Evolutionary conservation across 1,140 invertebrate species (phyloP).

Genomic region (Eupristina koningsbergeri): DNA sequence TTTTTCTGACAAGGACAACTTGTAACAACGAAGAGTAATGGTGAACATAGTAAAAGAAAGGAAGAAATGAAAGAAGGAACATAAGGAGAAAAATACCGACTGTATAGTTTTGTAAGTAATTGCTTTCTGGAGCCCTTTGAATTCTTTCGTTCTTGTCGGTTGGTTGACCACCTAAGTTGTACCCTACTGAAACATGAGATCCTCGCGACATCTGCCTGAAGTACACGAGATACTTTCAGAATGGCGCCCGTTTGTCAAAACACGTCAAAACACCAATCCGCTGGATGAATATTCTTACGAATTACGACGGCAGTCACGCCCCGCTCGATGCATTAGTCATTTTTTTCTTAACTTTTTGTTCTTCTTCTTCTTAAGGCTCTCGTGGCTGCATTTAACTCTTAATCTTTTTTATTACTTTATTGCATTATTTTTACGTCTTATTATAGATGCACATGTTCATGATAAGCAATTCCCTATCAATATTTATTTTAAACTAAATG

Average conservation of each 20-base stretch:
- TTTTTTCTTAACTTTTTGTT: not conserved
- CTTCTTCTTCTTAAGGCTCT: no score
- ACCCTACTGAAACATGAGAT: slow-evolving; percentile 3
- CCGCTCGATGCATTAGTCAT: slow-evolving; percentile 59
- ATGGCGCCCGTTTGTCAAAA: slow-evolving; percentile 73
- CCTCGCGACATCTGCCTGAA: not conserved
- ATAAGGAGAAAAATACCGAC: not conserved
- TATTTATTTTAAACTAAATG: no score
- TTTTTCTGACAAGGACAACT: not conserved
- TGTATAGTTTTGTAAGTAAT: slow-evolving; percentile 50
- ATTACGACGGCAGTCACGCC: slow-evolving; percentile 58
- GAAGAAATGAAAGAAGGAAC: not conserved
- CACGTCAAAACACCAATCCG: slow-evolving; percentile 70
- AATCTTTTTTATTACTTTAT: no score
- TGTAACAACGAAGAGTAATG: not conserved
- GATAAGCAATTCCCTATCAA: no score
- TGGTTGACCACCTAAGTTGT: slow-evolving; percentile 66
- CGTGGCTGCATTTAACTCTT: no score
- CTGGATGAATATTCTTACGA: slow-evolving; percentile 59
- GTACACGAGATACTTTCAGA: slow-evolving; percentile 54
- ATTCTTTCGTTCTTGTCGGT: slow-evolving; percentile 49
- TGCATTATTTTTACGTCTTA: no score
- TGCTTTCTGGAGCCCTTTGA: slow-evolving; percentile 52
- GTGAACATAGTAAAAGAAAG: not conserved
- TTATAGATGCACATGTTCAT: no score